Conservation (phyloP, 2,113 vertebrate genomes). For the Rhinolophus ferrumequinum region DNA sequence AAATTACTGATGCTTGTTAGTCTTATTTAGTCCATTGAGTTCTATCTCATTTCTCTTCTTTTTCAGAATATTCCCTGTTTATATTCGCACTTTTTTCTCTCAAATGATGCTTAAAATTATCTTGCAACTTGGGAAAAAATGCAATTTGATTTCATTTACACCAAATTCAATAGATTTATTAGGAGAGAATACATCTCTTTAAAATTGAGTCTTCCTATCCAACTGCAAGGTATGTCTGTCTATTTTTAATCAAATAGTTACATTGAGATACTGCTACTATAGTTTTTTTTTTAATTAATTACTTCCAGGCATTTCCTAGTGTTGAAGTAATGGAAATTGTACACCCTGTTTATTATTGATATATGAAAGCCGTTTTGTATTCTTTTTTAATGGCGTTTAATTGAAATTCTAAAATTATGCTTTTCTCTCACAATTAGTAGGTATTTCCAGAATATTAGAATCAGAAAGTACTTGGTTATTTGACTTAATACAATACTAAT, state of each 20-base stretch:
- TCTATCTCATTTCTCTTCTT: slow-evolving; percentile 64
- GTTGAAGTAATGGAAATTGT: not conserved
- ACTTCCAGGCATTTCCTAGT: not conserved
- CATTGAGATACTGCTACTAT: not conserved
- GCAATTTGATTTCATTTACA: slow-evolving; percentile 48
- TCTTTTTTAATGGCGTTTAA: not conserved
- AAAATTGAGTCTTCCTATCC: slow-evolving; percentile 52
- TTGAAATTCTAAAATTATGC: not conserved
- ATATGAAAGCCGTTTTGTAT: not conserved
- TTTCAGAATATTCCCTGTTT: slow-evolving; percentile 65
- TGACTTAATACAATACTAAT: not conserved
- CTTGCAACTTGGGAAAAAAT: slow-evolving; percentile 62
- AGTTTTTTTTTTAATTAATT: not conserved
- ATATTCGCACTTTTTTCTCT: slow-evolving; percentile 26
- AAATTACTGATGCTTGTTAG: not conserved
- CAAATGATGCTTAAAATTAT: slow-evolving; percentile 18
- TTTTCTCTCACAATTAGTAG: not conserved
- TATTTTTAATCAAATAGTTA: not conserved
- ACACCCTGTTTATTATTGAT: not conserved
- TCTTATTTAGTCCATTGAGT: not conserved
- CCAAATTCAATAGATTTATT: slow-evolving; percentile 60
- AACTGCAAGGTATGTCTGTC: slow-evolving; percentile 68
- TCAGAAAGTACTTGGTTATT: not conserved
- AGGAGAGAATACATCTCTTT: slow-evolving; percentile 56
- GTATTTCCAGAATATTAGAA: not conserved